Evolutionary conservation across 92 coral and sea anemone species (phyloP).

Genomic region (Phenganax stokvisi): DNA sequence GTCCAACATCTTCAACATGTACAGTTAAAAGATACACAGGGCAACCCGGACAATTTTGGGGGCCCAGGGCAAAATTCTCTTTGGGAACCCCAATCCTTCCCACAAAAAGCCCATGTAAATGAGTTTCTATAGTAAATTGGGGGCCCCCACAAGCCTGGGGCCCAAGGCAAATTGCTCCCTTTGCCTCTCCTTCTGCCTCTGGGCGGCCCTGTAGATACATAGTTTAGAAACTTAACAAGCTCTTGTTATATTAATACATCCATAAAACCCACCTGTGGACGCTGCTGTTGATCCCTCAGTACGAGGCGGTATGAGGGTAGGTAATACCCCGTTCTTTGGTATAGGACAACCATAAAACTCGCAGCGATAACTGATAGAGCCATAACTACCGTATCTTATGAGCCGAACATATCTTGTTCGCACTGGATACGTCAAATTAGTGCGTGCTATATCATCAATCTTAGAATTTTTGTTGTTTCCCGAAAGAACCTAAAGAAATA

Average conservation of each 20-base stretch:
- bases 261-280: neutral
- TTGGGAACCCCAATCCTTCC: too few relatives aligned
- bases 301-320: neutral
- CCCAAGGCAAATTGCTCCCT: too few relatives aligned
- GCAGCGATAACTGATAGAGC: conserved; percentile 24
- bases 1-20: too few relatives aligned
- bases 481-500: conserved; percentile 3
- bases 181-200: too few relatives aligned
- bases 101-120: too few relatives aligned
- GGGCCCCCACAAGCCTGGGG: too few relatives aligned
- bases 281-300: neutral
- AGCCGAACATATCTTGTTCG: conserved; percentile 18
- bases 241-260: neutral
- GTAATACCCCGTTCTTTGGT: conserved; percentile 8
- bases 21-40: too few relatives aligned
- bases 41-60: too few relatives aligned
- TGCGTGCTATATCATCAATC: conserved; percentile 9
- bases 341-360: conserved; percentile 41
- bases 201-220: too few relatives aligned
- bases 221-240: neutral
- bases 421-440: conserved; percentile 1
- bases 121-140: too few relatives aligned
- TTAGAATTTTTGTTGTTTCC: neutral
- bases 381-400: neutral
- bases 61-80: too few relatives aligned